A percentile compares a stretch with the other conserved stretches of the same genome.
Evolutionary conservation across 2,113 vertebrate species (phyloP).

Genomic region (Syngnathus floridae): DNA sequence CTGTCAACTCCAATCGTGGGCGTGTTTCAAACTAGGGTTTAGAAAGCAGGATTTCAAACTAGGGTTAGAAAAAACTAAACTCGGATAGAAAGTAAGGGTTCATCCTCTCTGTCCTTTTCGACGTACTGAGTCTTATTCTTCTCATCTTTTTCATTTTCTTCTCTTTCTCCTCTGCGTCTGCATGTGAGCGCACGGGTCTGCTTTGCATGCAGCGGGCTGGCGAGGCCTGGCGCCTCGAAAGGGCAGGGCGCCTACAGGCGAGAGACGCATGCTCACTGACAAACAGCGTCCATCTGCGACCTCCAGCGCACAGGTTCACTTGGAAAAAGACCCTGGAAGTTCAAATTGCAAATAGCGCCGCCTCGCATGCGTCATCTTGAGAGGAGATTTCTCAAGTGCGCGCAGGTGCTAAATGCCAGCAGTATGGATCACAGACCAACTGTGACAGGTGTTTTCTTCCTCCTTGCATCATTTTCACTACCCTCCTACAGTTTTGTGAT

Average conservation of each 20-base stretch:
- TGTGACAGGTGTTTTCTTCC: conserved; percentile 19
- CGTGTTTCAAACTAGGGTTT: conserved; percentile 22
- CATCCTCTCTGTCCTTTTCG: too few relatives aligned
- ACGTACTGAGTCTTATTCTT: too few relatives aligned
- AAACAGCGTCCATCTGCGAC: conserved; percentile 57
- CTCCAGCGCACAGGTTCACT: conserved; percentile 34
- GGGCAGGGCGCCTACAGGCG: conserved; percentile 68
- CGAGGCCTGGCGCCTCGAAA: conserved; percentile 68
- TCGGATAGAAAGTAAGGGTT: too few relatives aligned
- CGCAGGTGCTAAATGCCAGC: conserved; percentile 68
- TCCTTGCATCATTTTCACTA: too few relatives aligned
- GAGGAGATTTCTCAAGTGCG: conserved; percentile 42
- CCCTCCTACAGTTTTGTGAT: too few relatives aligned
- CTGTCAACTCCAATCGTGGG: conserved; percentile 47
- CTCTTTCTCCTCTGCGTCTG: conserved; percentile 40
- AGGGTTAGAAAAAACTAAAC: too few relatives aligned
- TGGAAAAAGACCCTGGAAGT: conserved; percentile 24
- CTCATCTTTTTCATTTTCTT: conserved; percentile 18
- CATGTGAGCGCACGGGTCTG: conserved; percentile 67
- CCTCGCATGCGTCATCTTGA: conserved; percentile 14
- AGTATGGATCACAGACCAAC: conserved; percentile 58
- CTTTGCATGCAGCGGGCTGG: conserved; percentile 69
- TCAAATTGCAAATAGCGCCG: conserved; percentile 26
- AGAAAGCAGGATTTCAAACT: too few relatives aligned
- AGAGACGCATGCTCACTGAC: conserved; percentile 67